phyloP scores from a whole-genome alignment of 2,888 invertebrate species.

The Geophilus truncorum region DNA sequence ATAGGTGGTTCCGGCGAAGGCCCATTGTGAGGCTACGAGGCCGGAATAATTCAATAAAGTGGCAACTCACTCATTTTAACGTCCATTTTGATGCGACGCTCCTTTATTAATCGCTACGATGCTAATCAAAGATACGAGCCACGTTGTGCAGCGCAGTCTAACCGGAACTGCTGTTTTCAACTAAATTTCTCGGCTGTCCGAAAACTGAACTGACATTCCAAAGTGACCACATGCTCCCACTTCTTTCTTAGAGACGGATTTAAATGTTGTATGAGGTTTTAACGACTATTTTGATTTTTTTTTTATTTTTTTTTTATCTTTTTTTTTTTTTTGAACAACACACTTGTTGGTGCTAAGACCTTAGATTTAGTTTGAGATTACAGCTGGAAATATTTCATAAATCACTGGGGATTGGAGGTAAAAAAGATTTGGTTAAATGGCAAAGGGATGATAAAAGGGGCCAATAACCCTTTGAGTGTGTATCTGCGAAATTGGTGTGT shows the following conservation, averaged over 20 bases:
- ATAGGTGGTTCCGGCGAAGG: neutral
- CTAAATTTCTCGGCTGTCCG: no score
- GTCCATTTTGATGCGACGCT: neutral
- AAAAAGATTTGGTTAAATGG: no score
- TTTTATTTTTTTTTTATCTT: neutral
- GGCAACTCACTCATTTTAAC: neutral
- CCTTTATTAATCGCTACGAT: neutral
- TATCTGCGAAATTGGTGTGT: neutral
- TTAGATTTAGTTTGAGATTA: neutral
- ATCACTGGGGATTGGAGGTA: neutral
- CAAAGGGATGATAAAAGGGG: neutral
- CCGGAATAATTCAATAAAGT: constrained; percentile 15
- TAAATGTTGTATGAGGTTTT: no score
- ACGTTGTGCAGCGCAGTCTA: no score
- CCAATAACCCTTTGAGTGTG: constrained; percentile 1
- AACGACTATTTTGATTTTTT: no score
- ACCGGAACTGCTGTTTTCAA: no score
- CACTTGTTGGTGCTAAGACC: neutral
- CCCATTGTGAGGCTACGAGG: neutral
- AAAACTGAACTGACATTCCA: no score
- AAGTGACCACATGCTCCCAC: no score
- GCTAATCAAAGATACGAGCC: neutral
- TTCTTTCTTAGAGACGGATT: no score
- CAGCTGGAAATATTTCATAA: neutral
- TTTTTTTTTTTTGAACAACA: no score